Conservation (phyloP, 37 sponge, comb jelly and placozoan species). For the Halisarca cf. caerulea region DNA sequence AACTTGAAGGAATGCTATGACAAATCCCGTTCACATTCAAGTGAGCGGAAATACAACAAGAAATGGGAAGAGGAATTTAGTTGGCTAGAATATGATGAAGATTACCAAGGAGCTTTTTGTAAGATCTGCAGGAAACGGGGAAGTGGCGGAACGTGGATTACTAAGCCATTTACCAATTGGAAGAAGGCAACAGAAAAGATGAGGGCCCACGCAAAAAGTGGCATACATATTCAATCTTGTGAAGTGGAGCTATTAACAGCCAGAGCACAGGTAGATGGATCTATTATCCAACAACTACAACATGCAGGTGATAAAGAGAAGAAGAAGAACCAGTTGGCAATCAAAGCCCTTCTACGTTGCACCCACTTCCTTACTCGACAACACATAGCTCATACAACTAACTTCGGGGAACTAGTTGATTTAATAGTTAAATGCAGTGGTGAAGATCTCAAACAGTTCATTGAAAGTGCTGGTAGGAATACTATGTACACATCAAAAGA, state of each 20-base stretch:
- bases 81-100: slow-evolving; percentile 48
- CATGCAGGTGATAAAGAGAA: too few species aligned
- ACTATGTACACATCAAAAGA: too few species aligned
- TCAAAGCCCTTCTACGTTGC: slow-evolving; percentile 2
- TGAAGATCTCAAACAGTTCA: slow-evolving; percentile 9
- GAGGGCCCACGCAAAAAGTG: slow-evolving; percentile 8
- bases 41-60: slow-evolving; percentile 5
- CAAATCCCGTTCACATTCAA: not conserved
- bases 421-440: slow-evolving; percentile 3
- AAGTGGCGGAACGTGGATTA: not conserved
- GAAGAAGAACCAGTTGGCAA: slow-evolving; percentile 18
- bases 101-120: slow-evolving; percentile 36
- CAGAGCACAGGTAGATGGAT: too few species aligned
- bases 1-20: too few species aligned
- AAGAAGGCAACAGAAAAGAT: slow-evolving; percentile 37
- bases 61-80: slow-evolving; percentile 29
- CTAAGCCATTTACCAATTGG: slow-evolving; percentile 39
- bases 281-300: too few species aligned
- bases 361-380: slow-evolving; percentile 5
- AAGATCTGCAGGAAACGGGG: slow-evolving; percentile 8
- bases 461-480: too few species aligned
- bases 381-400: slow-evolving; percentile 9
- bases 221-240: slow-evolving; percentile 11
- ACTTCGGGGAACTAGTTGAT: slow-evolving; percentile 10
- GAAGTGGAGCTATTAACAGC: too few species aligned